These are phyloP conservation scores for Pristionchus mayeri DNA, from an alignment of 2,888 invertebrate species.

Conservation along the genomic window DNA sequence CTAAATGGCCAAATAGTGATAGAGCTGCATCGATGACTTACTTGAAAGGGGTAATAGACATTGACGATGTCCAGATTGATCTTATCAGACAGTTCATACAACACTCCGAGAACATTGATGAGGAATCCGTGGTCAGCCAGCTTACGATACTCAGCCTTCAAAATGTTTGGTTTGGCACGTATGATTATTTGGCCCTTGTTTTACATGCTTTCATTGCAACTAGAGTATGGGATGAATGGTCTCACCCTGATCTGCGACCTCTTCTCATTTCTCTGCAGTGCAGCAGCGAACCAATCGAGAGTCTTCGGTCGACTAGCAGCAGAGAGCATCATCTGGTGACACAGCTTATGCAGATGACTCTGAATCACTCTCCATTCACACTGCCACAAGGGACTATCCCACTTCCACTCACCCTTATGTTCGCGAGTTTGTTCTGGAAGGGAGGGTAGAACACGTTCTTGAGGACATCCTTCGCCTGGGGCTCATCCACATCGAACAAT, in stretches of 20 bases:
- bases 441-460: constrained; percentile 48
- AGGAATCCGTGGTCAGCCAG: constrained; percentile 95
- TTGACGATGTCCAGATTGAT: constrained; percentile 88
- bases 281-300: constrained; percentile 86
- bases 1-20: neutral
- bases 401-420: constrained; percentile 11
- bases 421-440: constrained; percentile 20
- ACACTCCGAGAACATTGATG: constrained; percentile 90
- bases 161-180: no score
- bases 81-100: constrained; percentile 91
- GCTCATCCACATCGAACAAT: constrained; percentile 25
- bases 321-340: constrained; percentile 89
- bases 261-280: constrained; percentile 88
- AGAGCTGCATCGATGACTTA: neutral
- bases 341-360: constrained; percentile 85
- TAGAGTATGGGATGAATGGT: no score
- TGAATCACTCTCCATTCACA: constrained; percentile 71
- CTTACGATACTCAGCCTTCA: constrained; percentile 86
- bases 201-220: neutral
- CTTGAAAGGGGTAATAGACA: constrained; percentile 89
- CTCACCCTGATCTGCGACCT: constrained; percentile 86
- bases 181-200: no score
- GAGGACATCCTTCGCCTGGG: neutral
- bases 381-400: no score
- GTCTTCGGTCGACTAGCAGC: constrained; percentile 86